phyloP scores from a whole-genome alignment of 2,888 invertebrate genomes.

The Piscicola geometra region DNA sequence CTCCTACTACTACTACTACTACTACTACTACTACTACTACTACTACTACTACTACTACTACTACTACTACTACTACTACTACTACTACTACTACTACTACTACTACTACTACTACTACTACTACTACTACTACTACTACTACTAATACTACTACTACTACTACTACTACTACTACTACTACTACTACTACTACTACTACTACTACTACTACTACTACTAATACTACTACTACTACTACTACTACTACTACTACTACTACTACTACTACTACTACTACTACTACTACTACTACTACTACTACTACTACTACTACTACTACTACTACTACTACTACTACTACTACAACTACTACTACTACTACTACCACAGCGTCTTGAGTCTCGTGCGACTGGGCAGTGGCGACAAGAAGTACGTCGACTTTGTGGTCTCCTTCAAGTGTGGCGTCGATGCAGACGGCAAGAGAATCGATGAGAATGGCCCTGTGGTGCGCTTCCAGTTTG shows the following conservation, averaged over 20 bases:
- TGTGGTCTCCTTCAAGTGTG: slow-evolving; percentile 45
- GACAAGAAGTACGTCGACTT: slow-evolving; percentile 51
- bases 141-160: not conserved
- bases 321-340: slow-evolving; percentile 22
- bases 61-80: slow-evolving; percentile 22
- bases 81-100: slow-evolving; percentile 24
- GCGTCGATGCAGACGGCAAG: slow-evolving; percentile 34
- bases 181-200: slow-evolving; percentile 1
- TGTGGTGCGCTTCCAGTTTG: slow-evolving; percentile 40
- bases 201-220: slow-evolving; percentile 11
- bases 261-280: slow-evolving; percentile 24
- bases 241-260: slow-evolving; percentile 24
- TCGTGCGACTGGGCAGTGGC: too few relatives aligned
- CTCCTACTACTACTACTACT: slow-evolving; percentile 16
- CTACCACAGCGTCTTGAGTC: slow-evolving; percentile 49
- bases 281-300: slow-evolving; percentile 24
- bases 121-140: slow-evolving; percentile 19
- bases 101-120: slow-evolving; percentile 24
- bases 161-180: not conserved
- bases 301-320: slow-evolving; percentile 22
- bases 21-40: slow-evolving; percentile 24
- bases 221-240: slow-evolving; percentile 24
- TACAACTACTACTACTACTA: slow-evolving; percentile 22
- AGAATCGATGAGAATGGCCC: slow-evolving; percentile 42
- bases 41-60: slow-evolving; percentile 24